Evolutionary conservation across 2,797 vertebrate genomes (phyloP).

Genomic region (Tenualosa ilisha): DNA sequence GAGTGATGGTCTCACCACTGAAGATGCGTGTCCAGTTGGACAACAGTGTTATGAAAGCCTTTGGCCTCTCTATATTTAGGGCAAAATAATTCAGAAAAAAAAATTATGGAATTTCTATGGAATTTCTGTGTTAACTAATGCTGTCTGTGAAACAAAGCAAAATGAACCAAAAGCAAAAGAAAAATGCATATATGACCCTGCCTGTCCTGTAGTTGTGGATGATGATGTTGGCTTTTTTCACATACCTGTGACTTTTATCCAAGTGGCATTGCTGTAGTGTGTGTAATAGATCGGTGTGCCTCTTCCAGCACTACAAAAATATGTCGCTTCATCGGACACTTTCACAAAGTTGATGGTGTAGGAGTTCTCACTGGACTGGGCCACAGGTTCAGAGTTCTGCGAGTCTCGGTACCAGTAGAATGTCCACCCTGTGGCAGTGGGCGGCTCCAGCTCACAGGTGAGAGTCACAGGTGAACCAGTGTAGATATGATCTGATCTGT

Average conservation of each 20-base stretch:
- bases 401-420: conserved; percentile 33
- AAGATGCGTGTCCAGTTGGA: conserved; percentile 11
- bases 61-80: not conserved
- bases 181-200: too few species aligned
- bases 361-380: not conserved
- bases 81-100: not conserved
- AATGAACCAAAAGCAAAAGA: too few species aligned
- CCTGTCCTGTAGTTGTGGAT: too few species aligned
- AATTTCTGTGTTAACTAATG: too few species aligned
- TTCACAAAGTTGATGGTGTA: conserved; percentile 31
- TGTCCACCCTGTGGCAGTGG: conserved; percentile 26
- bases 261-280: conserved; percentile 6
- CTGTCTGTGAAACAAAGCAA: too few species aligned
- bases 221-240: not conserved
- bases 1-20: conserved; percentile 13
- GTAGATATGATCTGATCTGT: not conserved
- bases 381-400: conserved; percentile 31
- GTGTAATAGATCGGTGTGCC: conserved; percentile 12
- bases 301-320: conserved; percentile 24
- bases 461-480: conserved; percentile 27
- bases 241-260: conserved; percentile 8
- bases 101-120: not conserved
- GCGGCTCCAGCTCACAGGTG: conserved; percentile 13
- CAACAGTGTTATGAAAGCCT: not conserved
- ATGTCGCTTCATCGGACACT: not conserved